A percentile compares a stretch with the other conserved stretches of the same genome.
phyloP scores from a whole-genome alignment of 2,113 vertebrate genomes.

The Melanerpes formicivorus region DNA sequence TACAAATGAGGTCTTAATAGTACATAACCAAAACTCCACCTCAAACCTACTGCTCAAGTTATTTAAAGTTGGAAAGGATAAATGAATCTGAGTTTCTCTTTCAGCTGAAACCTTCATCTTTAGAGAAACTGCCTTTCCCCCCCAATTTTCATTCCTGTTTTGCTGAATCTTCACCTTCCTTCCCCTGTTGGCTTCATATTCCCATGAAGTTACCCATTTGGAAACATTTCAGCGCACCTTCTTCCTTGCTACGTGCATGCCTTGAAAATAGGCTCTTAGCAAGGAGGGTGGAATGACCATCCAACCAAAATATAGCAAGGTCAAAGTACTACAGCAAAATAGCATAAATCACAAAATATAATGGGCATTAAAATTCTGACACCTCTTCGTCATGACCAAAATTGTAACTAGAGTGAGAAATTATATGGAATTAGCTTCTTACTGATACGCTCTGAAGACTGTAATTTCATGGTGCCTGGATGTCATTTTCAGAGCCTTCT shows the following conservation, averaged over 20 bases:
- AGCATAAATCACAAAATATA: slow-evolving; percentile 32
- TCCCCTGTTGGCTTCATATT: neutral
- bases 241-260: neutral
- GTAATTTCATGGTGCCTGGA: slow-evolving; percentile 64
- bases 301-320: slow-evolving; percentile 7
- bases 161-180: neutral
- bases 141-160: neutral
- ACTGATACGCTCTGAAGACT: slow-evolving; percentile 47
- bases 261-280: neutral
- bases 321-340: neutral
- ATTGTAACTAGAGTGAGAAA: slow-evolving; percentile 47
- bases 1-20: neutral
- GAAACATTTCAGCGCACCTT: neutral
- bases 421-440: slow-evolving; percentile 58
- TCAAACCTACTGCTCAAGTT: neutral
- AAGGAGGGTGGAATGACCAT: neutral
- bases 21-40: neutral
- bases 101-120: neutral
- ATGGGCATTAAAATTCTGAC: slow-evolving; percentile 21
- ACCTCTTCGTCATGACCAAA: slow-evolving; percentile 44
- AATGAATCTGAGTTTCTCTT: neutral
- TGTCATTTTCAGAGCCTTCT: slow-evolving; percentile 53
- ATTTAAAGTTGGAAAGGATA: neutral
- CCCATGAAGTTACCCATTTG: neutral
- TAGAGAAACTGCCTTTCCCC: neutral